Percentiles rank a stretch among this genome's conserved stretches.
Evolutionary conservation across 1,140 invertebrate species (phyloP).

Genomic region (Bradysia coprophila): DNA sequence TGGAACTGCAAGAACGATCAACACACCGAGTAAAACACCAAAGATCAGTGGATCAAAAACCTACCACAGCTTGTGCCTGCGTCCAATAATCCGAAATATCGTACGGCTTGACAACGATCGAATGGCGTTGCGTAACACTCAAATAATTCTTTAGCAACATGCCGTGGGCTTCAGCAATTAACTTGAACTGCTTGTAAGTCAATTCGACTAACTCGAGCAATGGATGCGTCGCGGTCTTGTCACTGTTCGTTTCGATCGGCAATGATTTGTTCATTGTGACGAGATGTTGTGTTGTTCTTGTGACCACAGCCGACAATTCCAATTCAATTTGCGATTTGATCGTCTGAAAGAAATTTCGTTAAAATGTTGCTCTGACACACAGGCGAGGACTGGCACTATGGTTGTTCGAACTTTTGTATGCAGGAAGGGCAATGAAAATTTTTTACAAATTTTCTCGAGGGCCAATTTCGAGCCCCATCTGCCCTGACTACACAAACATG

Average conservation of each 20-base stretch:
- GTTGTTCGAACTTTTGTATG: no score
- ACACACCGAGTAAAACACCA: no score
- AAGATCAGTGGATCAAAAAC: no score
- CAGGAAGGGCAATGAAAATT: no score
- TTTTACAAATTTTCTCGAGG: no score
- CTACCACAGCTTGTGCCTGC: constrained; percentile 71
- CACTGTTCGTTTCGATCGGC: constrained; percentile 18
- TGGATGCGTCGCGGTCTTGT: constrained; percentile 9
- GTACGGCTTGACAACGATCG: constrained; percentile 39
- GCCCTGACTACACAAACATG: no score
- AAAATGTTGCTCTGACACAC: no score
- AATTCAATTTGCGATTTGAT: constrained; percentile 65
- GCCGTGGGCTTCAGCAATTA: constrained; percentile 48
- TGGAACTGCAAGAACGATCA: constrained; percentile 48
- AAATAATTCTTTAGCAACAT: constrained; percentile 40
- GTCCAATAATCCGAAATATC: constrained; percentile 73
- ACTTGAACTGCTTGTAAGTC: constrained; percentile 55
- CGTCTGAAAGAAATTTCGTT: constrained; percentile 36
- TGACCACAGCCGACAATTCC: constrained; percentile 57
- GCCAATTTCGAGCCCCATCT: no score
- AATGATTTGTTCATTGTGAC: no score
- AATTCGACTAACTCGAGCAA: constrained; percentile 37
- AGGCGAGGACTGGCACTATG: no score
- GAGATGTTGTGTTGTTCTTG: constrained; percentile 56
- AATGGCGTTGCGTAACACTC: constrained; percentile 32